Evolutionary conservation across 2,113 vertebrate genomes (phyloP), one percentile per base, ranked within the genome.

Genomic region (Ochotona princeps): DNA sequence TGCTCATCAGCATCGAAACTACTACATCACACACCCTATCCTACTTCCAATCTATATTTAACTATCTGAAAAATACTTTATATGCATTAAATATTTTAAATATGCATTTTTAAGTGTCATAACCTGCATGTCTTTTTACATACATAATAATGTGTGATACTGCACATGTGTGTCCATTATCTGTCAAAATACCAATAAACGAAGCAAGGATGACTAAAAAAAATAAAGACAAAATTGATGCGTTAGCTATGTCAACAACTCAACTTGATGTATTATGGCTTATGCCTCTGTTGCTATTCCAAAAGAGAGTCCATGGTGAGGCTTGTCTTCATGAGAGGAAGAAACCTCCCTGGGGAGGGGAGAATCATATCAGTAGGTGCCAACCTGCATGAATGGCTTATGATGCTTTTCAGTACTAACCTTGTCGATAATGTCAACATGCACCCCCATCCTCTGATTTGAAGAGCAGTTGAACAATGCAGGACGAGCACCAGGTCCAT

Each of bases 271-370:
- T 63, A 79, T 67, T 25, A 38, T 25, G 17, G 2, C 17, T 8
- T 76, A 7, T 78, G 21, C 10, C 26, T 73, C 51, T 26, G 26
- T 15, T 80, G 25, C 7, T 73, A 17, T 72, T 60, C 18, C 78
- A 44, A 69, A 67, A 84, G 54, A 7, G 32, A 60, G n/a, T 12
- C 7, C 60, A 61, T 30, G 12, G 1, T 75, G 14, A 93, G 1
- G 47, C 10, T 2, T 28, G 6, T 1, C 73, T 1, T 65, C 2
- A 30, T 38, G 7, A 2, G 20, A 73, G 70, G 49, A 38, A 38
- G 26, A 78, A 3, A 47, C 2, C 3, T 69, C 5, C 18, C 18
- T 2, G 26, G 26, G 12, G 12, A 70, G 2, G 3, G 4, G 2
- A 57, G 1, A 21, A 74, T 82, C 0, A 81, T 1, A 51, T 23